phyloP scores from a whole-genome alignment of 1,140 invertebrate genomes.

The Drosophila teissieri region DNA sequence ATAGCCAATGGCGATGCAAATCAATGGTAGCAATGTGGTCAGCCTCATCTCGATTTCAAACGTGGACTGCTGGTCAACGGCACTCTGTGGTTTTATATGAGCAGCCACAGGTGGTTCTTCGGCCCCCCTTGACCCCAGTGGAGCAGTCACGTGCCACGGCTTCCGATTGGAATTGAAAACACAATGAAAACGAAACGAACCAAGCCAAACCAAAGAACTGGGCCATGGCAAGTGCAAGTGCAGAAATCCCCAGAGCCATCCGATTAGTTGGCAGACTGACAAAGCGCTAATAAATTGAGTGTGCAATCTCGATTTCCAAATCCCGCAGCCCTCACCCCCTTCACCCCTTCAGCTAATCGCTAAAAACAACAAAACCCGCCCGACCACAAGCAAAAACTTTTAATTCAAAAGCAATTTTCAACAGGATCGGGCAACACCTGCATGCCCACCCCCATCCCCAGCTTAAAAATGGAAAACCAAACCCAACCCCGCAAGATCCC shows the following conservation, averaged over 20 bases:
- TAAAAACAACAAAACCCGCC: slow-evolving; percentile 80
- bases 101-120: slow-evolving; percentile 8
- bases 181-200: slow-evolving; percentile 13
- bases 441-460: slow-evolving; percentile 45
- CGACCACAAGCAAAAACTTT: slow-evolving; percentile 68
- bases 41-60: slow-evolving; percentile 43
- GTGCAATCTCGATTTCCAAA: slow-evolving; percentile 13
- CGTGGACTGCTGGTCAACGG: slow-evolving; percentile 28
- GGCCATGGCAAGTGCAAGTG: slow-evolving; percentile 60
- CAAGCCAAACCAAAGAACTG: slow-evolving; percentile 42
- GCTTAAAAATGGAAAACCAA: background rate
- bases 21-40: slow-evolving; percentile 24
- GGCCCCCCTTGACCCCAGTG: slow-evolving; percentile 52
- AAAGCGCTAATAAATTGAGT: slow-evolving; percentile 71
- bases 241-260: slow-evolving; percentile 27
- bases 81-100: slow-evolving; percentile 44
- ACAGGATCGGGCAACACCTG: slow-evolving; percentile 70
- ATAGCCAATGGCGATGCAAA: slow-evolving; percentile 16
- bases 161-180: slow-evolving; percentile 35
- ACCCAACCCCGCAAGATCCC: slow-evolving; percentile 16
- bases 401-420: slow-evolving; percentile 68
- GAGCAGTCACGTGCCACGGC: slow-evolving; percentile 51
- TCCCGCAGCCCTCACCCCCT: slow-evolving; percentile 10
- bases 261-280: slow-evolving; percentile 49
- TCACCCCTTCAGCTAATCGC: slow-evolving; percentile 62